Evolutionary conservation across 1,140 invertebrate genomes (phyloP).

Genomic region (Bombus sylvicola): DNA sequence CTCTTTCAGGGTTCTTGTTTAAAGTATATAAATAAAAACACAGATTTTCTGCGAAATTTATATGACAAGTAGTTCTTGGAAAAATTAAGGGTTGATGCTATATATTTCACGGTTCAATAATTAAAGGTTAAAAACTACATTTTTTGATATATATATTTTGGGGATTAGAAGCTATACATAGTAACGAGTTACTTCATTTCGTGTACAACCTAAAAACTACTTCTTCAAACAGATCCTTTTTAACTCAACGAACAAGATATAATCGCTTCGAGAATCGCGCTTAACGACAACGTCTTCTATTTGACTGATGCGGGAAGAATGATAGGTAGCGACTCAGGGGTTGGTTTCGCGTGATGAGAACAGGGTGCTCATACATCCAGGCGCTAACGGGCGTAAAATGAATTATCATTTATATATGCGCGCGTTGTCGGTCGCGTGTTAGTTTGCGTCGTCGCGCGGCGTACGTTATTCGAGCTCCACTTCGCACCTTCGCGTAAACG

Average conservation of each 20-base stretch:
- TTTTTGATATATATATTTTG: neutral
- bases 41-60: neutral
- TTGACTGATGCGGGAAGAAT: neutral
- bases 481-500: slow-evolving; percentile 74
- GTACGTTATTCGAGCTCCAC: slow-evolving; percentile 62
- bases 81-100: neutral
- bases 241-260: neutral
- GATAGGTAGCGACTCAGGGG: slow-evolving; percentile 46
- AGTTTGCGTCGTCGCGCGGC: slow-evolving; percentile 69
- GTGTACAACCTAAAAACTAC: too few species aligned
- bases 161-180: neutral
- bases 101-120: neutral
- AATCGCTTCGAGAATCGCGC: too few species aligned
- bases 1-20: neutral
- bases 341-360: slow-evolving; percentile 34
- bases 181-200: too few species aligned
- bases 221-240: neutral
- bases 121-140: neutral
- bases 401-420: slow-evolving; percentile 74
- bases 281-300: neutral
- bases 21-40: too few species aligned
- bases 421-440: slow-evolving; percentile 54
- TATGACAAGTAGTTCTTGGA: neutral
- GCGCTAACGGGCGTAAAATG: slow-evolving; percentile 73
- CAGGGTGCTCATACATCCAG: slow-evolving; percentile 33